Evolutionary conservation across 2,797 vertebrate species (phyloP), one percentile per base, ranked within the genome.

Genomic region (Platyrinchus mystaceus): DNA sequence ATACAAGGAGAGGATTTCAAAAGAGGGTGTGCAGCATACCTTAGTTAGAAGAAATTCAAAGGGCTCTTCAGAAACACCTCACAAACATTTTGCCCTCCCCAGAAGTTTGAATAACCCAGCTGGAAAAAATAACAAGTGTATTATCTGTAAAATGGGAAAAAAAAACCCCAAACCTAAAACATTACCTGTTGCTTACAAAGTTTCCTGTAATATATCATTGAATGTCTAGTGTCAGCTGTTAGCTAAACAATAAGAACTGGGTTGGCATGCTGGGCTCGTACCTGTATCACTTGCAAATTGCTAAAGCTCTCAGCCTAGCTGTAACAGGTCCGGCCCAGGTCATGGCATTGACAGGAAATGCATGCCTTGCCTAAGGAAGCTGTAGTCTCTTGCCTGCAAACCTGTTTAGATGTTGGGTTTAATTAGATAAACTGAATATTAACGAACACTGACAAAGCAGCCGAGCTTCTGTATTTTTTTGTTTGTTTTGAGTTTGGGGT

Each of bases 281-380:
- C 8, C 3, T 30, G 7, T 41, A 22, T 52, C 27, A 39, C 36
- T 27, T 66, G 28, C 3, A 41, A 50, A 34, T 69, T 46, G 34
- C 19, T 32, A 2, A 47, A 83, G 36, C 13, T 90, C 69, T 52
- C 43, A 85, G 7, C 22, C 27, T 52, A 6, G 2, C 4, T 77
- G 8, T 58, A 39, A 34, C n/a, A 49, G 9, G 23, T 64, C 59
- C 37, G 41, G 46, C 13, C 20, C 2, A 1, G 58, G 34, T 14
- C 10, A 18, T 2, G 56, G 18, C 37, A 37, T 0, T 2, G 18
- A 59, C 0, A 0, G 22, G 36, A 34, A 84, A 81, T 34, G 5
- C 6, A 41, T 37, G 14, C 5, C 13, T 68, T 53, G 24, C 7
- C 52, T 28, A 17, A 55, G 28, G 5, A 70, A 63, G 8, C 3